Evolutionary conservation across 2,888 invertebrate species (phyloP), one percentile per base, ranked within the genome.

Genomic region (Ypsolopha sequella): DNA sequence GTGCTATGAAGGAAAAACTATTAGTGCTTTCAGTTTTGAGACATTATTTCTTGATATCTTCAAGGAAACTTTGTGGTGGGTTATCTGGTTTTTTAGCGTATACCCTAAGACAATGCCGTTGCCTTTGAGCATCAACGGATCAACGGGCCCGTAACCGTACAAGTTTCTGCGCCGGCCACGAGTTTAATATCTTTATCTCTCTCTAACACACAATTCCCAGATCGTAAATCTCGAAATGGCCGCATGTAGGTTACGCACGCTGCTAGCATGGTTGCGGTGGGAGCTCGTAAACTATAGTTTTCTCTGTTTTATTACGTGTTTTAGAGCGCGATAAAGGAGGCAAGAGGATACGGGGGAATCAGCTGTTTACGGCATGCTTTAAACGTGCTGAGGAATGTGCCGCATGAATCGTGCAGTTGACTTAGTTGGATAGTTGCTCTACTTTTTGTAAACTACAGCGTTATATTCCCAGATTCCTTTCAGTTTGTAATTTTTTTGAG

Each of bases 151-250:
- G 73, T 73, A 73, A 64, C 69, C 51, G 72, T 71, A 76, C 70
- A 68, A 71, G 71, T 77, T 78, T 64, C 73, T 43, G 73, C 73
- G 77, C 70, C 79, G 76, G 79, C 75, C 67, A 71, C 75, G 82
- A 81, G 81, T 78, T 74, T 75, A 76, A 79, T 84, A 75, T 77
- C 80, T 80, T 80, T 76, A 76, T 87, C 87, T 75, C 85, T 67
- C 68, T 87, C 87, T 76, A 79, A 81, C 87, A 76, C 81, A 80
- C 85, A 87, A 85, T 87, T 87, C 87, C 87, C 87, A 87, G 87
- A 75, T 87, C 87, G 87, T 87, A 87, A 87, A 87, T 87, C 86
- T 85, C 74, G 87, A 87, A 87, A 87, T 85, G 87, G 87, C 87
- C 87, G 86, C 87, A 86, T 87, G 85, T 87, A 87, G 87, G 85